A percentile compares a stretch with the other conserved stretches of the same genome.
Conservation (phyloP, 2,113 vertebrate genomes). For the Mastomys natalensis region DNA sequence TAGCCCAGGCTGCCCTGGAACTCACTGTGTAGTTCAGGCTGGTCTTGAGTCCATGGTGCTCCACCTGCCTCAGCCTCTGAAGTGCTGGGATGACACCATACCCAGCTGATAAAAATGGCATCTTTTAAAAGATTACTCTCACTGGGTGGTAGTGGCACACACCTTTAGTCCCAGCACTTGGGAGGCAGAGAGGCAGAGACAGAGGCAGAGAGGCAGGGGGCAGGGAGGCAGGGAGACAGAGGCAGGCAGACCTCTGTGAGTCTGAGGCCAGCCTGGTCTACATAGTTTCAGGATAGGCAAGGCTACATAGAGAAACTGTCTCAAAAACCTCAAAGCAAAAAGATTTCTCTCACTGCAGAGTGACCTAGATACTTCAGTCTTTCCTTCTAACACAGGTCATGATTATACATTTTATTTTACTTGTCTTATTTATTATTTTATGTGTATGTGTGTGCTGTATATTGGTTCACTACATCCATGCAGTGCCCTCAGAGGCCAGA, state of each 20-base stretch:
- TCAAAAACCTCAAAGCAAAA: not conserved
- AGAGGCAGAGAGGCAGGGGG: too few species aligned
- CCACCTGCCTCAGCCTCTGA: not conserved
- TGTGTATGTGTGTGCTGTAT: not conserved
- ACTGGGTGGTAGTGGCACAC: not conserved
- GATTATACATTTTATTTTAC: constrained; percentile 27
- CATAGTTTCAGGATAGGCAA: not conserved
- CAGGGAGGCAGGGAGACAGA: not conserved
- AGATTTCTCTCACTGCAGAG: not conserved
- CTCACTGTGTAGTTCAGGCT: not conserved
- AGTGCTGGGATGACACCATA: not conserved
- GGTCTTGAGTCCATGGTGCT: not conserved
- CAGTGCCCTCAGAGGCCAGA: not conserved
- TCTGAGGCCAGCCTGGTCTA: not conserved
- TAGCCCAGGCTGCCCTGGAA: not conserved
- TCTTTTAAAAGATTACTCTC: not conserved
- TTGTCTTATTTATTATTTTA: not conserved
- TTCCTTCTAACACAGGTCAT: not conserved
- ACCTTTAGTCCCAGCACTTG: not conserved
- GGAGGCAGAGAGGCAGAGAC: not conserved
- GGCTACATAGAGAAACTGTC: not conserved
- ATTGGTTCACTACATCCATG: not conserved
- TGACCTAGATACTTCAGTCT: not conserved
- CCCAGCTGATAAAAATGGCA: not conserved
- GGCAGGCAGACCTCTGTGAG: not conserved